These are phyloP conservation scores for Parthenolecanium corni DNA, from an alignment of 2,888 invertebrate genomes.

Conservation along the genomic window DNA sequence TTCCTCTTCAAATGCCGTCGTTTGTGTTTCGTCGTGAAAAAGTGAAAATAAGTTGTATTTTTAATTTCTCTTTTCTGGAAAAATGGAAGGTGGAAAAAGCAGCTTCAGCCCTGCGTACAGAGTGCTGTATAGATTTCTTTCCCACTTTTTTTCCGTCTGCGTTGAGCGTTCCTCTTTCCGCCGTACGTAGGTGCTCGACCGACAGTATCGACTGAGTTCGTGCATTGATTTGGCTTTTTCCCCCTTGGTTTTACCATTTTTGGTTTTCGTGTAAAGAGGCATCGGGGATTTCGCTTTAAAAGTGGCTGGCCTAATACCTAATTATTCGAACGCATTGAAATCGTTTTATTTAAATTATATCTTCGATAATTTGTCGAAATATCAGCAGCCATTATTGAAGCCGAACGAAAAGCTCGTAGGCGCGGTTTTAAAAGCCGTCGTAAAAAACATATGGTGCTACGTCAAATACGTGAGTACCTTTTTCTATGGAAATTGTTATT, in stretches of 20 bases:
- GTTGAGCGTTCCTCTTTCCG: too few relatives aligned
- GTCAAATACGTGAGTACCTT: slow-evolving; percentile 22
- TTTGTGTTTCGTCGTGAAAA: too few relatives aligned
- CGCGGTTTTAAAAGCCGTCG: slow-evolving; percentile 28
- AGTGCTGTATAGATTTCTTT: too few relatives aligned
- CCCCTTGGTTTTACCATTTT: background rate
- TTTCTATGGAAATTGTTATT: too few relatives aligned
- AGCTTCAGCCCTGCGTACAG: too few relatives aligned
- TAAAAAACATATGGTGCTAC: slow-evolving; percentile 28
- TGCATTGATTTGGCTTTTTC: background rate
- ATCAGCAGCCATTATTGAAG: slow-evolving; percentile 26
- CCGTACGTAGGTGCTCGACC: too few relatives aligned
- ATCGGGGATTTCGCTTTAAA: background rate
- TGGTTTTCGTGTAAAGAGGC: background rate
- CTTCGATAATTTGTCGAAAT: slow-evolving; percentile 3
- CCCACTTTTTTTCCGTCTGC: too few relatives aligned
- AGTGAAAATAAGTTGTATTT: too few relatives aligned
- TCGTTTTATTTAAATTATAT: background rate
- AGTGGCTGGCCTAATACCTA: slow-evolving; percentile 3
- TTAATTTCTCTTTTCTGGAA: too few relatives aligned
- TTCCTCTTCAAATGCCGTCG: too few relatives aligned
- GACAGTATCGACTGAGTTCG: too few relatives aligned
- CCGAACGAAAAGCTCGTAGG: slow-evolving; percentile 27
- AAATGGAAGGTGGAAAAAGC: too few relatives aligned
- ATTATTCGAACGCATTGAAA: background rate